Evolutionary conservation across 1,140 invertebrate genomes (phyloP), one percentile per base, ranked within the genome.

Genomic region (Wiebesia pumilae): DNA sequence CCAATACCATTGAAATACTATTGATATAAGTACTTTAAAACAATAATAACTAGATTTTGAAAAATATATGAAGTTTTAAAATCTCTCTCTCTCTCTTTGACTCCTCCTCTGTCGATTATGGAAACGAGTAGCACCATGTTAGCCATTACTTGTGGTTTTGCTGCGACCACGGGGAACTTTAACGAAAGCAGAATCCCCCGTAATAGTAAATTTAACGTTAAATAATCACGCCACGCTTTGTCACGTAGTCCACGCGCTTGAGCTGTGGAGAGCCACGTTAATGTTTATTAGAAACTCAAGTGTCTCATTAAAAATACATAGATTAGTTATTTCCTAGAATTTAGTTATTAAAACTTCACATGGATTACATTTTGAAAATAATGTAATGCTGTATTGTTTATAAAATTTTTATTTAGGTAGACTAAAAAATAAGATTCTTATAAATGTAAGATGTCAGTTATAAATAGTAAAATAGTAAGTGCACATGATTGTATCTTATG

Each of bases 61-160:
- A 14, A 47, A 47, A 6, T 47, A 47, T 47, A n/a, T n/a, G n/a
- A n/a, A n/a, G n/a, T n/a, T n/a, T n/a, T n/a, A n/a, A n/a, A n/a
- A n/a, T 24, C 43, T 51, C 24, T 30, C 4, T 9, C 73, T 47
- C 43, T 47, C 4, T 51, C 40, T 27, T 27, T 12, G 6, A 12
- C 40, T n/a, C 73, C 38, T 47, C 40, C 40, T 75, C 73, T 71
- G 79, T 87, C 75, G 85, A 87, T 87, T 87, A 87, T 87, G 85
- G 71, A 83, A 87, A 87, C 75, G 81, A 73, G 85, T 73, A 40
- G 62, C 51, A 54, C 58, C 69, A 27, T 62, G 73, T 81, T 62
- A 35, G 73, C 85, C 75, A 87, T 87, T 86, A 86, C 85, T 83
- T 83, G 85, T 38, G 85, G 85, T 87, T 83, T 83, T 62, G 78